Evolutionary conservation across 1,140 invertebrate species (phyloP), one percentile per base, ranked within the genome.

Genomic region (Heliconius himera): DNA sequence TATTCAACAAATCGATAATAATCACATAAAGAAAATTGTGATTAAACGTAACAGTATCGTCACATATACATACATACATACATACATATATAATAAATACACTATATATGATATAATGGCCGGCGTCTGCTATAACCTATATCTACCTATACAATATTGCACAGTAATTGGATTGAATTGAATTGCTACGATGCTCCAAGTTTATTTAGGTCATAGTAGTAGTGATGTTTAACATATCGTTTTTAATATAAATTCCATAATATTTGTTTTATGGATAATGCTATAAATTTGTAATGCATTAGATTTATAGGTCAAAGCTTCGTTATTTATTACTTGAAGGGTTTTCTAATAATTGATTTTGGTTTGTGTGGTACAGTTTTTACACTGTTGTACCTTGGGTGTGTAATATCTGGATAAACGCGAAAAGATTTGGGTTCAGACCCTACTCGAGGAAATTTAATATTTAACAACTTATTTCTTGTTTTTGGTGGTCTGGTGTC

Each of bases 81-180:
- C 22, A 56, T 29, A 49, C 18, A 66, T 41, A 6, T 51, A 71
- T 72, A 54, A 77, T 54, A 41, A 56, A 78, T 73, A 78, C 16
- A 41, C 60, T 73, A 73, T 73, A 72, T 70, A 46, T 72, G 70
- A 41, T 41, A 72, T 72, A 72, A 72, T 54, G 51, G 76, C 49
- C 70, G 70, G 76, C 60, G 73, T 66, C 46, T 22, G n/a, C 22
- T 70, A 78, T 29, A 66, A 66, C 73, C 73, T 75, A 76, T 75
- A 73, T 20, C 29, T 38, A 72, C 70, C 36, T 72, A 72, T 16
- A 75, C 83, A 83, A 85, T 89, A 83, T 87, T 88, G 81, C 82
- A 75, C 84, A 87, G 87, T 91, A 92, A 91, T 91, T 92, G 90
- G 87, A 89, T 90, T 88, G 87, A 88, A 91, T 92, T 82, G 81